Base-by-base conservation (phyloP, 2,888 invertebrate genomes). In the Phlogophora meticulosa region DNA sequence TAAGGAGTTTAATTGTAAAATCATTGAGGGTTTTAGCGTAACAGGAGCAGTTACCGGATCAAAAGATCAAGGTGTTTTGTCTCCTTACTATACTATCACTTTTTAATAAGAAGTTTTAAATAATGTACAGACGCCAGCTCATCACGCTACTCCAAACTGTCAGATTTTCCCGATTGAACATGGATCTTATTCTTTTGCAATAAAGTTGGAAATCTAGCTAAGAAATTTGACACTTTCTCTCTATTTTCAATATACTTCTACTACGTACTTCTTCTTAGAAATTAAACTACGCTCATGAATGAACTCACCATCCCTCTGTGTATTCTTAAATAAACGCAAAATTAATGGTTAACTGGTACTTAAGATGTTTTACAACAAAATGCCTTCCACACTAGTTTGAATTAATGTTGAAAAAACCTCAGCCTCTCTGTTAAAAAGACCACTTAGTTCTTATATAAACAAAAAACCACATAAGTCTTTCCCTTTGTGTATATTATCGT, bases 381-480 rank as follows among this genome's bases (percentile, higher is more conserved):
- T 45, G 9, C 0, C 7, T 24, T 34, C 28, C 2, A 10, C 13
- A 46, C 2, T 24, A 15, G 3, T 2, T 22, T 67, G 4, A 9
- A 43, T n/a, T n/a, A 34, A 9, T 22, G 52, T 34, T n/a, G n/a
- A n/a, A n/a, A n/a, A 62, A 46, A 53, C 10, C 32, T 34, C n/a
- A 22, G 24, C 13, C 5, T 15, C 3, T 15, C 40, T 15, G 22
- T 22, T 45, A 17, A 45, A 28, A n/a, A 10, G 9, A 2, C 43
- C 65, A 59, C 55, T 76, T 56, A 52, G n/a, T 32, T 53, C n/a
- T 24, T 32, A 28, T 36, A 43, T 66, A 66, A 72, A 75, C 60
- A 72, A 57, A 46, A 24, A 28, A 48, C 9, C 15, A 17, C 11
- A 45, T 3, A 42, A 42, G 15, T 22, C 40, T 17, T 9, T 55